Base-by-base conservation (phyloP, 2,888 invertebrate species). In the Ectemnius continuus region DNA sequence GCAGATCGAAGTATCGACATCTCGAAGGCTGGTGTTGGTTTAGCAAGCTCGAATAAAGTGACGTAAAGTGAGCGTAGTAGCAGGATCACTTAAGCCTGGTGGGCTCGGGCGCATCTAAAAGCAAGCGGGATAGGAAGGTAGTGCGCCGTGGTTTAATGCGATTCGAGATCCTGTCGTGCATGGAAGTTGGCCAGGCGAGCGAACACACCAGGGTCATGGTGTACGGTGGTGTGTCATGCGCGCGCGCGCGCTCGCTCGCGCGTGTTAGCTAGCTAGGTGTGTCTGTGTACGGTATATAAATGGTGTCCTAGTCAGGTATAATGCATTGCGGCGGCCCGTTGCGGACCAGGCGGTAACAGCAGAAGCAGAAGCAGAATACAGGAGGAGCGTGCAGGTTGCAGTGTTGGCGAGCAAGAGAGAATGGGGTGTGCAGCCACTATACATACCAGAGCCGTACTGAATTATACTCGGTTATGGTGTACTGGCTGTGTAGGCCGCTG, bases 401-500 rank as follows among this genome's bases (percentile, higher is more conserved):
- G 82, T 84, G 82, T 81, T 73, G 67, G 81, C 84, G 36, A 36
- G 36, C 36, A 36, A 36, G 36, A 36, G 36, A 36, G 84, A 85
- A 86, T 87, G 77, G 86, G 85, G 84, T 85, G 36, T 36, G 36
- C 36, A 83, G 82, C 81, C 81, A 82, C 85, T 87, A 85, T 85
- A 88, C 88, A 88, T 88, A 87, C 86, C 84, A 83, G 84, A 86
- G 84, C 84, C 80, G 82, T 82, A 84, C 86, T 88, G 87, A 89
- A 88, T 89, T 88, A 89, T 87, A 86, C 84, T 85, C 85, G 82
- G 87, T 87, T 88, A 88, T 88, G 86, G 85, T 85, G 36, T 36
- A 83, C 75, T 84, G 84, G 84, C 80, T 84, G 83, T 82, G 83
- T 86, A 84, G 84, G 68, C 80, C 36, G 72, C 80, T 80, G 83